Evolutionary conservation across 1,140 invertebrate genomes (phyloP), one percentile per base, ranked within the genome.

Genomic region (Ruditapes philippinarum): DNA sequence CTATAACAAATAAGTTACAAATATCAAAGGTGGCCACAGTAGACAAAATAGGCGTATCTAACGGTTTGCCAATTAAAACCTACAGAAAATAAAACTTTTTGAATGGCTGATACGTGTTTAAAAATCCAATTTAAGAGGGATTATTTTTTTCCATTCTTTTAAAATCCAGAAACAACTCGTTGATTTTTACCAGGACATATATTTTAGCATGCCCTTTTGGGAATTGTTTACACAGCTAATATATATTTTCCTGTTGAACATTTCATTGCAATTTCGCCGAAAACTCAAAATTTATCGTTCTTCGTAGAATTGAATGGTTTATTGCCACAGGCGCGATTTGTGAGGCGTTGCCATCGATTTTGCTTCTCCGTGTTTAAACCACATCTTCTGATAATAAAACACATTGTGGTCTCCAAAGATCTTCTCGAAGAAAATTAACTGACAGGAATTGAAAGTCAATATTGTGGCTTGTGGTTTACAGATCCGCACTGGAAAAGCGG

Each of bases 371-470:
- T 31, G 42, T 49, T 78, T n/a, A 78, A 78, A 51, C 74, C 45
- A 54, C 74, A 36, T 45, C 31, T 54, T 25, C 14, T 25, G 74
- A 49, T 38, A 78, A 78, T 78, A 78, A 78, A 78, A 36, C 42
- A 78, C 45, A 78, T 78, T 17, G 28, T 11, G 31, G 74, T 78
- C 74, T 78, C 74, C 74, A 2, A 54, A 33, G 42, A 78, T 78
- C 74, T 78, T 25, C 31, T 36, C 36, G 74, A 57, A 54, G 74
- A 78, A 78, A 78, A 78, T 54, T 73, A 84, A 70, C 62, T 84
- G 82, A 84, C 82, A 84, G 42, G 57, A 81, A 60, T 60, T 81
- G 79, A 81, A 81, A 81, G 79, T 81, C 79, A 81, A 81, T 81
- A 62, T 42, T 60, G 79, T 17, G 79, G 31, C 40, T 81, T 62